Base-by-base conservation (phyloP, 2,113 vertebrate genomes). In the Osmerus mordax region DNA sequence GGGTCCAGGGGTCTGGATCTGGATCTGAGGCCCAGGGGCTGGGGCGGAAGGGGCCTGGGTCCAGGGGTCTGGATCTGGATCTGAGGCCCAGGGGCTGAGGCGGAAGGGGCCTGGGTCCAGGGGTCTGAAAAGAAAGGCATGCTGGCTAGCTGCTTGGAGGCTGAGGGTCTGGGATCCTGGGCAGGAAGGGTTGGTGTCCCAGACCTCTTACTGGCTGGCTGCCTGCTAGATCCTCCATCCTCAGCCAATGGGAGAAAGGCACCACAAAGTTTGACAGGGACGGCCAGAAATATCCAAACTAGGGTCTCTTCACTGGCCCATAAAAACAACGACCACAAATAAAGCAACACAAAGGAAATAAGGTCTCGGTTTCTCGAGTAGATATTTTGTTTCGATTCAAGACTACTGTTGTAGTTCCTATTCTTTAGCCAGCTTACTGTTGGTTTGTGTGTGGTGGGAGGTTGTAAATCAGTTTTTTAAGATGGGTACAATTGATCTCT, bases 331-430 rank as follows among this genome's bases (percentile, higher is more conserved):
- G 73, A 76, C 61, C 61, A 75, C 60, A 60, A 73, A 75, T 68
- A 76, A 75, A 78, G 56, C 47, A 70, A 80, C 23, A 77, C n/a
- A 71, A 54, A 73, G 47, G 36, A 55, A 69, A 77, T 13, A 67
- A 82, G 92, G 41, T 47, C 41, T 47, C 9, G 41, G 7, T 47
- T 12, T 47, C 41, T 47, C 7, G 6, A 92, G 88, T 91, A 91
- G 92, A 92, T 80, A 81, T 80, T 76, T 77, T 74, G 78, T 74
- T 23, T 77, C 71, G 69, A 69, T 67, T 62, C 74, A 72, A 90
- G 91, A 92, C 89, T 86, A 89, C 83, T 81, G 82, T 73, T 80
- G 83, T 73, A 80, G 79, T 68, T 93, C 78, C 87, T 89, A 90
- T 87, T 89, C n/a, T 16, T 28, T 28, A 16, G 51, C 25, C 73